phyloP scores from a whole-genome alignment of 2,797 vertebrate species.

The Micrastur ruficollis region DNA sequence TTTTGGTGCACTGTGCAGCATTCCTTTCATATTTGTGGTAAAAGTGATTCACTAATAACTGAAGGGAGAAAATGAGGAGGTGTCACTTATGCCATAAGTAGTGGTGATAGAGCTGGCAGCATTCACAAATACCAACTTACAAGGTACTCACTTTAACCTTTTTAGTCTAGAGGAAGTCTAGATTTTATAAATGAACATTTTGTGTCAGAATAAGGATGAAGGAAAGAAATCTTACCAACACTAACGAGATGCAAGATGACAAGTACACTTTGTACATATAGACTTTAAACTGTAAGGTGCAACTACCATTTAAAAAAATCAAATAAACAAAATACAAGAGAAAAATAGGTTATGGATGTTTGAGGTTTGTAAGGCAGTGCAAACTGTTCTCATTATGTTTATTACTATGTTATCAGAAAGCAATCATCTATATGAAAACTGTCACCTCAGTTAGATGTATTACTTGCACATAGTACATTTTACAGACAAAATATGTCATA shows the following conservation, averaged over 20 bases:
- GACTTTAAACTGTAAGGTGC: not conserved
- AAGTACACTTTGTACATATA: not conserved
- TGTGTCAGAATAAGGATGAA: not conserved
- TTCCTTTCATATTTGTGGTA: not conserved
- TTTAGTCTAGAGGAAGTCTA: not conserved
- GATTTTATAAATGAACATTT: not conserved
- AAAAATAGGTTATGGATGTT: not conserved
- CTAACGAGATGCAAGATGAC: not conserved
- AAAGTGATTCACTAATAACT: not conserved
- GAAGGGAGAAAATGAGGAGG: not conserved
- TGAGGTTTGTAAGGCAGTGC: not conserved
- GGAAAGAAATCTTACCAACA: not conserved
- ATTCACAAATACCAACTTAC: too few species aligned
- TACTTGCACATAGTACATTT: not conserved
- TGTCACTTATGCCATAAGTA: not conserved
- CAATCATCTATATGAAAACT: not conserved
- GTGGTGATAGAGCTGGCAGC: not conserved
- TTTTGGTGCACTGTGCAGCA: not conserved
- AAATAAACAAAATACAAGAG: not conserved
- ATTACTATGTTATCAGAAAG: not conserved
- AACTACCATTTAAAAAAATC: not conserved
- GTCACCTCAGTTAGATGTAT: not conserved
- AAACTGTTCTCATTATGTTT: not conserved
- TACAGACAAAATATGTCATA: not conserved
- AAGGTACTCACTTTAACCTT: not conserved